Base-by-base conservation (phyloP, 2,797 vertebrate species). In the Poeciliopsis turneri region DNA sequence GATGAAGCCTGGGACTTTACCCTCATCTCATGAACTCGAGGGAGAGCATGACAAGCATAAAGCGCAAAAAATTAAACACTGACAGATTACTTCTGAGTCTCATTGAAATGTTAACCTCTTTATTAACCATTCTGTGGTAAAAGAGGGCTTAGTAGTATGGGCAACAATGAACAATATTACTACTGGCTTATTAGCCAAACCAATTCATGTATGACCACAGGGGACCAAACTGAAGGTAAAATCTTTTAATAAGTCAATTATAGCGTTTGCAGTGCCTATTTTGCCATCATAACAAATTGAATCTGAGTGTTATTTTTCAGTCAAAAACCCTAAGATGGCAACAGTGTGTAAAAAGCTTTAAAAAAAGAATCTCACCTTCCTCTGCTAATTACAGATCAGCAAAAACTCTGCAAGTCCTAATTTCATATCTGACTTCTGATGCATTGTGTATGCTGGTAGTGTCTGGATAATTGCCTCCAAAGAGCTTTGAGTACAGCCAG, bases 181-280 rank as follows among this genome's bases (percentile, higher is more conserved):
- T 86, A 59, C 45, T 72, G 64, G 81, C 78, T 92, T 90, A 92
- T 93, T 94, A 94, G 82, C 76, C 64, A 82, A 84, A 81, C 70
- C 77, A 84, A 85, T 92, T 93, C 84, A 84, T 84, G 84, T 87
- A 77, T 86, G 90, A 89, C 90, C 85, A 87, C 83, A 41, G 84
- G 90, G 87, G 86, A 87, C 78, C 53, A 76, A 78, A 86, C 75
- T 74, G 80, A 82, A 91, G 82, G 89, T 90, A 90, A 82, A 86
- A 84, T 87, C 84, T 88, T 88, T 91, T 92, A 90, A 86, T 92
- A 92, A 95, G 90, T 86, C 86, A 90, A 88, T 94, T 92, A 93
- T 72, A 49, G 88, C 45, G 75, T 76, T 69, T 77, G 68, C 72
- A 68, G 70, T 55, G 76, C 57, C 51, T 83, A 59, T 89, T 93